Percentiles rank a stretch among this genome's conserved stretches.
phyloP scores from a whole-genome alignment of 2,797 vertebrate species.

The Limnodromus scolopaceus region DNA sequence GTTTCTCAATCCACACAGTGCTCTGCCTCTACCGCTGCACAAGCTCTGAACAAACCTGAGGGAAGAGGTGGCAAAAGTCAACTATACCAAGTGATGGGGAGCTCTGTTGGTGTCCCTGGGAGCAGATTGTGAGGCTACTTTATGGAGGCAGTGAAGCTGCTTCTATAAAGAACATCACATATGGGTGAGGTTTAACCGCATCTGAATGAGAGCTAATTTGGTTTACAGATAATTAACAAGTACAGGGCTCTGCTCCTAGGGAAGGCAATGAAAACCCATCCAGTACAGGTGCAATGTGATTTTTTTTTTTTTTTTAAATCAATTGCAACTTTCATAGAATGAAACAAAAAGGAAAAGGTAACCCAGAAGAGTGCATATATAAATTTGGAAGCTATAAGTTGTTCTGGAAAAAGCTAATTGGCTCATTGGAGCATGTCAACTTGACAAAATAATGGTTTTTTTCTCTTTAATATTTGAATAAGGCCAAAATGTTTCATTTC shows the following conservation, averaged over 20 bases:
- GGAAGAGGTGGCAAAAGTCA: background rate
- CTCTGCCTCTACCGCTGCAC: background rate
- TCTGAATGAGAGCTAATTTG: background rate
- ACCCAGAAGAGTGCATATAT: background rate
- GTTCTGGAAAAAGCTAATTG: background rate
- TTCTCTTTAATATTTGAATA: background rate
- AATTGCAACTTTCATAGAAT: background rate
- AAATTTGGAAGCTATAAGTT: background rate
- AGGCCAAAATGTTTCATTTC: background rate
- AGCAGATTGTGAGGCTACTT: background rate
- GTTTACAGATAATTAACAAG: background rate
- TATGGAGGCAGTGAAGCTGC: background rate
- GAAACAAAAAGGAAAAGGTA: background rate
- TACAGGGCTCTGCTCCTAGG: background rate
- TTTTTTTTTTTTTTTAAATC: too few species aligned
- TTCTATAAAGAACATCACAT: background rate
- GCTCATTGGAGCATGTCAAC: background rate
- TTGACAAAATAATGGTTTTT: background rate
- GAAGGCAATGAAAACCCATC: background rate
- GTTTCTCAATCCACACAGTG: background rate
- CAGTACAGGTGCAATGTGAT: background rate
- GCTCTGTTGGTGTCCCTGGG: background rate
- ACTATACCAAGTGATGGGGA: rapidly evolving
- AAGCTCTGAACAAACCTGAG: background rate
- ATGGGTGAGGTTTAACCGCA: background rate